A percentile compares a stretch with the other conserved stretches of the same genome.
phyloP scores from a whole-genome alignment of 2,113 vertebrate genomes.

The Aleadryas rufinucha region DNA sequence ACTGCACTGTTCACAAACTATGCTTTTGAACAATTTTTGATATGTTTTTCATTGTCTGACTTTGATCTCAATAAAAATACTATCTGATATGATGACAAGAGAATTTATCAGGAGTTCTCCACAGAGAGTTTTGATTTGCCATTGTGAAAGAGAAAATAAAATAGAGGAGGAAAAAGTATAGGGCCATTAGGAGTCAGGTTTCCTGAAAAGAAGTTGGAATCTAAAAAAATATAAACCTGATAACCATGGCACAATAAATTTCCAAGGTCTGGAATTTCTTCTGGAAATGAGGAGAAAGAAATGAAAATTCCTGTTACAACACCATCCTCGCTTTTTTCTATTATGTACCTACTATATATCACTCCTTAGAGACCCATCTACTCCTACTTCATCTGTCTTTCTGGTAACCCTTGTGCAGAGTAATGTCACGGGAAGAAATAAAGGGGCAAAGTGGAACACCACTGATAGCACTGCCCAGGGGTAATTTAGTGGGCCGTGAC shows the following conservation, averaged over 20 bases:
- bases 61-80: neutral
- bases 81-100: neutral
- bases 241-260: slow-evolving; percentile 22
- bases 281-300: slow-evolving; percentile 27
- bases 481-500: slow-evolving; percentile 54
- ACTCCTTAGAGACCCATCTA: slow-evolving; percentile 45
- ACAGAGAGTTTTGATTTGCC: neutral
- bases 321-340: neutral
- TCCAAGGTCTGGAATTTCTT: slow-evolving; percentile 23
- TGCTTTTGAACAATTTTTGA: neutral
- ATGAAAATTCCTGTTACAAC: slow-evolving; percentile 21
- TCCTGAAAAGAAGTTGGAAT: neutral
- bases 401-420: slow-evolving; percentile 44
- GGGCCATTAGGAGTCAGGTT: neutral
- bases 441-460: slow-evolving; percentile 56
- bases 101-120: neutral
- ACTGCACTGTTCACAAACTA: fast-evolving
- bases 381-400: slow-evolving; percentile 56
- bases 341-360: slow-evolving; percentile 56
- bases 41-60: neutral
- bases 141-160: neutral
- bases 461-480: slow-evolving; percentile 43
- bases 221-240: neutral
- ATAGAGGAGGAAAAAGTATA: neutral
- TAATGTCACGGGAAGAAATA: slow-evolving; percentile 59